A percentile compares a stretch with the other conserved stretches of the same genome.
Evolutionary conservation across 2,797 vertebrate genomes (phyloP).

Genomic region (Synaphobranchus kaupii): DNA sequence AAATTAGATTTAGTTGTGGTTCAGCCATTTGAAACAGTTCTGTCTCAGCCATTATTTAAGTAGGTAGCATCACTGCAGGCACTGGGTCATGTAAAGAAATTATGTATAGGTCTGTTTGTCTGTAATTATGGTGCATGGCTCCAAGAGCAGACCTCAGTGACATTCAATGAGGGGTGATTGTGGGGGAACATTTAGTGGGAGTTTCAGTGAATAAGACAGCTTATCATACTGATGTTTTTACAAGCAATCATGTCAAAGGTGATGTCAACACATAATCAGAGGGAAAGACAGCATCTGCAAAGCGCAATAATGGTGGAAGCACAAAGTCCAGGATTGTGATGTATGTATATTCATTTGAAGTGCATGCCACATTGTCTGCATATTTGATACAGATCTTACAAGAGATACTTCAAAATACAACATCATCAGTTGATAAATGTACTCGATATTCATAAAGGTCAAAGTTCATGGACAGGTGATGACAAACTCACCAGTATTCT

Average conservation of each 20-base stretch:
- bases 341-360: too few species aligned
- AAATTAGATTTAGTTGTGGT: background rate
- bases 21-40: too few species aligned
- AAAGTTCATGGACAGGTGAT: background rate
- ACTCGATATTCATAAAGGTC: background rate
- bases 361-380: background rate
- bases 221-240: background rate
- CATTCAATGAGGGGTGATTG: background rate
- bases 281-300: too few species aligned
- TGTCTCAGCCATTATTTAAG: too few species aligned
- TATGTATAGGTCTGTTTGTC: background rate
- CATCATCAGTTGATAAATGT: background rate
- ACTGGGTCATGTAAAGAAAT: background rate
- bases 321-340: too few species aligned
- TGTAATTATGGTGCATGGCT: background rate
- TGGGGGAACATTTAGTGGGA: background rate
- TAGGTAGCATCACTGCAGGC: background rate
- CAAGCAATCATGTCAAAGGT: background rate
- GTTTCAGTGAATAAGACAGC: background rate
- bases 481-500: background rate
- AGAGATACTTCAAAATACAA: background rate
- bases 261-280: background rate
- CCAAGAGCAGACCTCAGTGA: background rate
- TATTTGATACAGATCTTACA: background rate
- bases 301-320: too few species aligned